Percentiles rank a stretch among this genome's conserved stretches.
These are phyloP conservation scores for Dipodomys merriami DNA, from an alignment of 2,113 vertebrate species.

Conservation along the genomic window DNA sequence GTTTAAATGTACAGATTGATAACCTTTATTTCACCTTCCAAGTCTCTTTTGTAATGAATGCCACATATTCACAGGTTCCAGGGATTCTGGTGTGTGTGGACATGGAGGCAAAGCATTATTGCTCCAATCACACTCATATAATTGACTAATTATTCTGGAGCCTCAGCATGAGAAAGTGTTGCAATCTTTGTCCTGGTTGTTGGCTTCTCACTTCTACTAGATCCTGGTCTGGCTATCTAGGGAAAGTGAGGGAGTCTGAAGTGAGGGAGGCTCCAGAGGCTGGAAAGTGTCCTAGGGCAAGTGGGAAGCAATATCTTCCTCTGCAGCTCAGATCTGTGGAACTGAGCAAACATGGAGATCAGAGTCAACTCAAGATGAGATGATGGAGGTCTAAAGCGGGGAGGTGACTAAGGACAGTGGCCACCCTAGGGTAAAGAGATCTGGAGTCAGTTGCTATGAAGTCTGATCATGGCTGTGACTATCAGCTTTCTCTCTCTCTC, in stretches of 20 bases:
- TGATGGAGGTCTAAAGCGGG: background rate
- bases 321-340: background rate
- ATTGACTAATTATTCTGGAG: slow-evolving; percentile 57
- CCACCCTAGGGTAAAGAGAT: background rate
- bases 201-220: slow-evolving; percentile 28
- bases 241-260: background rate
- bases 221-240: slow-evolving; percentile 38
- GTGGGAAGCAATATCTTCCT: background rate
- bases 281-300: background rate
- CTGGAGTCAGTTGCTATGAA: background rate
- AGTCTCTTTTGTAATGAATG: background rate
- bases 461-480: background rate
- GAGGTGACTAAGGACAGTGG: background rate
- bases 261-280: background rate
- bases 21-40: background rate
- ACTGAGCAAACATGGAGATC: background rate
- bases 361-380: background rate
- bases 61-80: background rate
- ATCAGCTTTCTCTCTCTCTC: background rate
- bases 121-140: slow-evolving; percentile 62
- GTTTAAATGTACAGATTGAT: slow-evolving; percentile 9
- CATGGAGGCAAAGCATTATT: background rate
- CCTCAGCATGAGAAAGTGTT: slow-evolving; percentile 59
- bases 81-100: background rate
- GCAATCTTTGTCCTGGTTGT: slow-evolving; percentile 1